Evolutionary conservation across 2,113 vertebrate genomes (phyloP).

Genomic region (Climacteris rufus): DNA sequence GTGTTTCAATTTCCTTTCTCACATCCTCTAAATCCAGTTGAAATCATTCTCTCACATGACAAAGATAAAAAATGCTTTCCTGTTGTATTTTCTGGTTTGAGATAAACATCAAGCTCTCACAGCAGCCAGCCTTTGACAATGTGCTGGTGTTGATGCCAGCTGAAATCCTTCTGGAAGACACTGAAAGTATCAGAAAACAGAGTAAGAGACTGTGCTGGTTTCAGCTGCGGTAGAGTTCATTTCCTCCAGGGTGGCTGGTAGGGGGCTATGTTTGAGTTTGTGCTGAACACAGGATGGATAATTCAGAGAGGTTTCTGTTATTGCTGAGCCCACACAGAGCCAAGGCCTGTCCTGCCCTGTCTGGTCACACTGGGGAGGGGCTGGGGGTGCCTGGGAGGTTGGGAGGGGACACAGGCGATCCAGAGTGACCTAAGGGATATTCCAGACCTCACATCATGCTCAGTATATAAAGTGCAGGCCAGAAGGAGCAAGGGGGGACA

Average conservation of each 20-base stretch:
- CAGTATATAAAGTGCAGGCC: neutral
- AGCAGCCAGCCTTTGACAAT: neutral
- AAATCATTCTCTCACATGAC: neutral
- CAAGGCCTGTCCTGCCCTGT: neutral
- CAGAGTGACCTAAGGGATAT: neutral
- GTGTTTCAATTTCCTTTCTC: neutral
- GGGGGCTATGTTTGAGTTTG: fast-evolving
- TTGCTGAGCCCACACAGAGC: neutral
- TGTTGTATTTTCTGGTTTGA: neutral
- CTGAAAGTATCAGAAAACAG: neutral
- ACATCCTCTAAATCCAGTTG: neutral
- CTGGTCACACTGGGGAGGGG: neutral
- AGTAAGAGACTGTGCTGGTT: neutral
- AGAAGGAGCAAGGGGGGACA: neutral
- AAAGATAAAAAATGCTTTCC: neutral
- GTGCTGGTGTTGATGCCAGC: neutral
- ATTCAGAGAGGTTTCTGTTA: neutral
- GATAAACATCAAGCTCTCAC: neutral
- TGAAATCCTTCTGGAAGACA: neutral
- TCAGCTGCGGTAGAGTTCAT: neutral
- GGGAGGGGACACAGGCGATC: neutral
- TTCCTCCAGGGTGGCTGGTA: neutral
- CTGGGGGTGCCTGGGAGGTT: neutral
- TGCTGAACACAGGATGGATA: neutral
- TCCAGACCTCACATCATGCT: neutral